Evolutionary conservation across 2,113 vertebrate genomes (phyloP).

Genomic region (Ramphastos sulfuratus): DNA sequence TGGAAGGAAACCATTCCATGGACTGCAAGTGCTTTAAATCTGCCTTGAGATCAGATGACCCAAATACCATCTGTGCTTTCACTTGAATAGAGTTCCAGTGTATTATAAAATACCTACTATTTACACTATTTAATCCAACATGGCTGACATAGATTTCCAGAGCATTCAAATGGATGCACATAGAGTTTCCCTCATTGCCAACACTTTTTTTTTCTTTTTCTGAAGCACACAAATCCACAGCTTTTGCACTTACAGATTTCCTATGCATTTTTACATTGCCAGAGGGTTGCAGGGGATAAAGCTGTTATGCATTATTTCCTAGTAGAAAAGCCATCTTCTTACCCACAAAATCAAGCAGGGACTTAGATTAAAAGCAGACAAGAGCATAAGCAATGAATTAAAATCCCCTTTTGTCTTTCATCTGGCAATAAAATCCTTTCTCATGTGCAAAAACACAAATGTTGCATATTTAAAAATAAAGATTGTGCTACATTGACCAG

Average conservation of each 20-base stretch:
- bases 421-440: neutral
- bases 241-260: neutral
- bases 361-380: conserved; percentile 6
- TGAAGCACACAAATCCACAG: neutral
- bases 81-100: neutral
- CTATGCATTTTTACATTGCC: neutral
- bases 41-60: neutral
- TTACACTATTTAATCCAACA: neutral
- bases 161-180: neutral
- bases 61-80: neutral
- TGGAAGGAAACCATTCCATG: neutral
- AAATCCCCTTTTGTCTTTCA: conserved; percentile 16
- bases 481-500: neutral
- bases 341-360: neutral
- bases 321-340: neutral
- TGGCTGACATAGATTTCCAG: neutral
- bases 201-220: neutral
- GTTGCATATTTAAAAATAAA: conserved; percentile 30
- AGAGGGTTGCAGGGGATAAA: neutral
- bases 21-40: neutral
- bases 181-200: neutral
- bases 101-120: neutral
- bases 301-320: neutral
- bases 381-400: conserved; percentile 2
- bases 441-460: neutral